Base-by-base conservation (phyloP, 2,113 vertebrate species). In the Podiceps cristatus region DNA sequence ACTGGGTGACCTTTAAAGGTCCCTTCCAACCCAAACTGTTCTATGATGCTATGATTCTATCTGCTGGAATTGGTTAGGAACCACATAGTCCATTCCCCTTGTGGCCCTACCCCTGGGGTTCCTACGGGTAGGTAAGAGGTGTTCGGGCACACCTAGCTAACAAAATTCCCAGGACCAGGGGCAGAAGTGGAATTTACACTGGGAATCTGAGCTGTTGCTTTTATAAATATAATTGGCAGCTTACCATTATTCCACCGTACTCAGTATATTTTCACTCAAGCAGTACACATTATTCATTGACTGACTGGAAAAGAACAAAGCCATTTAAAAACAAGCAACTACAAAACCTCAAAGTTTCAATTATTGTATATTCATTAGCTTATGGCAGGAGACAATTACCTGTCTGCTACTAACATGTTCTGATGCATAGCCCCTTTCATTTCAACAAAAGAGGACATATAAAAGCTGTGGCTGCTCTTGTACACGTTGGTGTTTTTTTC, bases 401-500 rank as follows among this genome's bases (percentile, higher is more conserved):
- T 84, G 40, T 25, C 45, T 80, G 18, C 53, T 72, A n/a, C 52
- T 44, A 64, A 9, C 44, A 60, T 33, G 42, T 66, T 92, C 75
- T 77, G 27, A 86, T 69, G 37, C 42, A 90, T 12, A 62, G 59
- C 22, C 37, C 4, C 74, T 59, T 71, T 50, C 24, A 55, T 22
- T 88, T 42, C 37, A 86, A 88, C 15, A 83, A 92, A 88, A 31
- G 16, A 69, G 63, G 24, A 62, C 13, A 13, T 8, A 11, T 2
- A 37, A 49, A 23, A 86, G 27, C 58, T 88, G 19, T 18, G 69
- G 23, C 40, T 77, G 53, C 16, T 56, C 16, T 62, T 35, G 4
- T 13, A 37, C 8, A 2, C 0, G 0, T 11, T 10, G 1, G 29
- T 47, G 11, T 0, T 2, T 23, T 52, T 78, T 64, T 82, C 8